A percentile compares a stretch with the other conserved stretches of the same genome.
These are phyloP conservation scores for Heterocephalus glaber DNA, from an alignment of 2,113 vertebrate genomes.

Conservation along the genomic window DNA sequence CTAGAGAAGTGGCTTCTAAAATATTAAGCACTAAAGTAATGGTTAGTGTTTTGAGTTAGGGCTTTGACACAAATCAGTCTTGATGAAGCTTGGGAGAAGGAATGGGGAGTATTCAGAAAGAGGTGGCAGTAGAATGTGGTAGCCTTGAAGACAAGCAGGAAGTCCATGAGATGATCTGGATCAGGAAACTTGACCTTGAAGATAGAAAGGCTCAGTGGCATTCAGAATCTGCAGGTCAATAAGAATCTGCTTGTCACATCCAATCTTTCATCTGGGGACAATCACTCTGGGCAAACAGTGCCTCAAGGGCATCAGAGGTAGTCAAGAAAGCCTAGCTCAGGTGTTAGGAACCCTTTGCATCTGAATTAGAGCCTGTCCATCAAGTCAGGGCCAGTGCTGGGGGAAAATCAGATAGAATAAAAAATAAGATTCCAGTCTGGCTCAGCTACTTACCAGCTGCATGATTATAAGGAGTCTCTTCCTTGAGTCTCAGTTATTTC, in stretches of 20 bases:
- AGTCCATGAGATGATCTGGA: not conserved
- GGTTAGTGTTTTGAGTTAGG: not conserved
- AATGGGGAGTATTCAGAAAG: not conserved
- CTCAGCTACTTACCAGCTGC: not conserved
- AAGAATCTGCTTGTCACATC: not conserved
- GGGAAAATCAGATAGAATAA: rapidly evolving
- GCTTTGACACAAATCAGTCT: not conserved
- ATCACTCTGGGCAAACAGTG: not conserved
- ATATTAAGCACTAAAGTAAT: not conserved
- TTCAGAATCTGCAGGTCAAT: not conserved
- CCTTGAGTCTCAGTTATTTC: not conserved
- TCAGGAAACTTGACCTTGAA: not conserved
- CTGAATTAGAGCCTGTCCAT: not conserved
- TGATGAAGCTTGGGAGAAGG: not conserved
- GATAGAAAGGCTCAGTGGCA: not conserved
- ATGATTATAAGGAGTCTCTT: not conserved
- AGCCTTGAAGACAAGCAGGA: not conserved
- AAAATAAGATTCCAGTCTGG: not conserved
- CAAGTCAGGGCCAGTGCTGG: not conserved
- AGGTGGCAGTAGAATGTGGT: too few species aligned
- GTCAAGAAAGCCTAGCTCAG: not conserved
- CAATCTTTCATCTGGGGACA: not conserved
- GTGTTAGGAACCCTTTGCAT: not conserved
- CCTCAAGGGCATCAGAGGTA: not conserved
- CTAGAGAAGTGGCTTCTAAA: not conserved